Evolutionary conservation across 2,888 invertebrate species (phyloP), one percentile per base, ranked within the genome.

Genomic region (Eumerus sabulonum): DNA sequence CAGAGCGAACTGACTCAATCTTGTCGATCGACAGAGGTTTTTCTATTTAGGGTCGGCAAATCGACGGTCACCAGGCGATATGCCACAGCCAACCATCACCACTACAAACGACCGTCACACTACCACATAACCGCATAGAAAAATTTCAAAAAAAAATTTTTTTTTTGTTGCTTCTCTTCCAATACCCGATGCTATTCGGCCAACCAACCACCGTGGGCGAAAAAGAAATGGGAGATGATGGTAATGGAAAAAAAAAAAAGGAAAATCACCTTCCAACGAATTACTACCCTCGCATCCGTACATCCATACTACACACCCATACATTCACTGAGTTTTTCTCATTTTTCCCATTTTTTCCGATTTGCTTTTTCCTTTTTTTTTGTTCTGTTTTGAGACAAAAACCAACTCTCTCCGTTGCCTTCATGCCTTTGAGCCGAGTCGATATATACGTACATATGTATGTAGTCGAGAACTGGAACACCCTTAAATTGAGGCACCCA

Each of bases 1-100:
- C 86, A 87, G 85, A 86, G 86, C 86, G 86, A 89, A 89, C 89
- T 89, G 88, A 87, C 85, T 87, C 86, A 86, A 86, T 84, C 86
- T 84, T 84, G 83, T 76, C 85, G 87, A 87, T 88, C 88, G 86
- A 86, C 86, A 85, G 76, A 86, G 86, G 87, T 88, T 88, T 89
- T 87, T 89, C 82, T 76, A 82, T 81, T 87, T 87, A 88, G 86
- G 85, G 86, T 85, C 86, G 83, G 84, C 83, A 67, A 73, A 74
- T 77, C 77, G 82, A 81, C 81, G 76, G 82, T 84, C 85, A 84
- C 84, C 84, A 84, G 84, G 83, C 83, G 76, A 76, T 76, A 56
- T 79, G 72, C 73, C 64, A 76, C 82, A 76, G 64, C 76, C 70
- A 82, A 83, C 51, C 76, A 82, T 54, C 66, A 68, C 62, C 77